Conservation (phyloP, 2,797 vertebrate genomes). For the Taeniopygia guttata region DNA sequence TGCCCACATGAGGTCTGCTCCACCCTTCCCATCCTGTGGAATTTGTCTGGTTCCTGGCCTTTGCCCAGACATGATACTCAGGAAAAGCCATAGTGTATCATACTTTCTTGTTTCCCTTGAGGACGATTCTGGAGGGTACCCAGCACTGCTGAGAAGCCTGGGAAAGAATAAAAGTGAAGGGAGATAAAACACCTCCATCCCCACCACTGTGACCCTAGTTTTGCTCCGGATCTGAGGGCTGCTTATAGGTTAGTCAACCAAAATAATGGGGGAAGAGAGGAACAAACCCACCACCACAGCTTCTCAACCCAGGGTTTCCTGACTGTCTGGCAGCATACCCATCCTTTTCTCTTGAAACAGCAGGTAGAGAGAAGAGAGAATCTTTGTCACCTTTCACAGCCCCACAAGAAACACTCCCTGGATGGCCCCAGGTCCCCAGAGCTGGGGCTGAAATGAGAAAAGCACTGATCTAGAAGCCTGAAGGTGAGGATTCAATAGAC, state of each 20-base stretch:
- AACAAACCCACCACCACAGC: not conserved
- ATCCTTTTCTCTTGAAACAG: not conserved
- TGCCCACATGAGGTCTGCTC: not conserved
- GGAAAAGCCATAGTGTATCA: not conserved
- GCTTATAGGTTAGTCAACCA: not conserved
- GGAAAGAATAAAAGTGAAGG: not conserved
- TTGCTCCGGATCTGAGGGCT: not conserved
- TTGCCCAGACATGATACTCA: not conserved
- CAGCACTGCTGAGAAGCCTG: not conserved
- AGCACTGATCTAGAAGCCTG: not conserved
- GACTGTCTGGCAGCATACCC: not conserved
- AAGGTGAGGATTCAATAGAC: not conserved
- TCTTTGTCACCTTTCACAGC: not conserved
- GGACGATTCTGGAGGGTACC: not conserved
- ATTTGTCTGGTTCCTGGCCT: not conserved
- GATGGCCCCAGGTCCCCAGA: not conserved
- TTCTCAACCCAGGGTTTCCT: not conserved
- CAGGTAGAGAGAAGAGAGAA: not conserved
- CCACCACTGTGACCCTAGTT: not conserved
- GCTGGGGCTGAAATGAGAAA: not conserved
- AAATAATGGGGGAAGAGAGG: not conserved
- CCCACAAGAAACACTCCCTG: not conserved
- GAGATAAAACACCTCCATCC: not conserved
- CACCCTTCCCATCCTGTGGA: not conserved
- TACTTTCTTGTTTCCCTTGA: not conserved